Evolutionary conservation across 2,797 vertebrate species (phyloP).

Genomic region (Morus bassanus): DNA sequence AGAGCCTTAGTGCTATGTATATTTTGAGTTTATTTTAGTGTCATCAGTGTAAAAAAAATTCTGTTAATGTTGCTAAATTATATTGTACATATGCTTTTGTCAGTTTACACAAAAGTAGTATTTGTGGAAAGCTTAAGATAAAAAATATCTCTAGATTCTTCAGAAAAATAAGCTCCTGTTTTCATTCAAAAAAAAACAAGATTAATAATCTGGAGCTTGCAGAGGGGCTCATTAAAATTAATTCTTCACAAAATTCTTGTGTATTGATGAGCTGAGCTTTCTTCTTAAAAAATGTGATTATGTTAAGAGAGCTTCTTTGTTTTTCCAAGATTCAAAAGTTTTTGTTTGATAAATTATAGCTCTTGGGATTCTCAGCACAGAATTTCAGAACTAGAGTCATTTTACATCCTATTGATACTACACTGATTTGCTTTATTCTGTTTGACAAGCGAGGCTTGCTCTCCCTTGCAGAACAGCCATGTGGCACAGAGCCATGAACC

Average conservation of each 20-base stretch:
- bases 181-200: neutral
- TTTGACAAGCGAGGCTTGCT: neutral
- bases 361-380: neutral
- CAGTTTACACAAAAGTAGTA: conserved; percentile 14
- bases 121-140: conserved; percentile 39
- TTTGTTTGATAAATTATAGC: neutral
- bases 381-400: neutral
- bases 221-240: neutral
- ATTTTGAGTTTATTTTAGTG: conserved; percentile 57
- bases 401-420: neutral
- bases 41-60: conserved; percentile 4
- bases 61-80: conserved; percentile 48
- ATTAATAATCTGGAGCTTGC: neutral
- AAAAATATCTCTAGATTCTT: neutral
- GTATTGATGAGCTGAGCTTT: neutral
- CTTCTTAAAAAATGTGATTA: neutral
- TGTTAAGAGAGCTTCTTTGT: neutral
- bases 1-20: neutral
- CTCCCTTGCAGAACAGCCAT: neutral
- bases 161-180: neutral
- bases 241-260: neutral
- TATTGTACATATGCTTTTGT: neutral
- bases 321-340: neutral
- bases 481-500: neutral
- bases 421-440: neutral